Evolutionary conservation across 1,140 invertebrate genomes (phyloP).

Genomic region (Lasioglossum albipes): DNA sequence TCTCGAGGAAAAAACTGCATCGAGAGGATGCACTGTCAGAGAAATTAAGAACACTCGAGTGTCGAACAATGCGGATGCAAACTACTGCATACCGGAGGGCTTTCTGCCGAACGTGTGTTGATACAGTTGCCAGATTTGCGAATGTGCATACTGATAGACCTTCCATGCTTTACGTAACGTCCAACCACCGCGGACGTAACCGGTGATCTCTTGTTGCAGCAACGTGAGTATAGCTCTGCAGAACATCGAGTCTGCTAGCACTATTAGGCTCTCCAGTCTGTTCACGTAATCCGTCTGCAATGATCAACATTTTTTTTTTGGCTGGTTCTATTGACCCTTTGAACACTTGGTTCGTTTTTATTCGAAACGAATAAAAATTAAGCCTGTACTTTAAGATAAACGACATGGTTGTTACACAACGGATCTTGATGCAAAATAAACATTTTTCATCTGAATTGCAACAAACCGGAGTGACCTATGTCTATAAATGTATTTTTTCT

Average conservation of each 20-base stretch:
- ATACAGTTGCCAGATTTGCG: constrained; percentile 82
- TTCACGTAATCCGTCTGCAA: constrained; percentile 70
- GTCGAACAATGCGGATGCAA: background rate
- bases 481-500: too few relatives aligned
- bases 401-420: too few relatives aligned
- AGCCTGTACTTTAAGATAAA: too few relatives aligned
- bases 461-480: too few relatives aligned
- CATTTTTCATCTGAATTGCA: too few relatives aligned
- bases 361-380: too few relatives aligned
- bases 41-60: background rate
- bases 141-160: constrained; percentile 85
- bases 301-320: background rate
- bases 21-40: background rate
- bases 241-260: constrained; percentile 85
- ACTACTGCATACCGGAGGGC: constrained; percentile 63
- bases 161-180: constrained; percentile 87
- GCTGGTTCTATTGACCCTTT: too few relatives aligned
- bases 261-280: constrained; percentile 84
- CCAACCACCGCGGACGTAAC: constrained; percentile 87
- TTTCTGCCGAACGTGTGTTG: constrained; percentile 73
- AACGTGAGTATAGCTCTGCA: constrained; percentile 84
- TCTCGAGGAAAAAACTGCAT: background rate
- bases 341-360: too few relatives aligned
- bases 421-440: too few relatives aligned
- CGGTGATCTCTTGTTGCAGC: constrained; percentile 84